Conservation (phyloP, 92 coral and sea anemone species). For the Palythoa grandis region DNA sequence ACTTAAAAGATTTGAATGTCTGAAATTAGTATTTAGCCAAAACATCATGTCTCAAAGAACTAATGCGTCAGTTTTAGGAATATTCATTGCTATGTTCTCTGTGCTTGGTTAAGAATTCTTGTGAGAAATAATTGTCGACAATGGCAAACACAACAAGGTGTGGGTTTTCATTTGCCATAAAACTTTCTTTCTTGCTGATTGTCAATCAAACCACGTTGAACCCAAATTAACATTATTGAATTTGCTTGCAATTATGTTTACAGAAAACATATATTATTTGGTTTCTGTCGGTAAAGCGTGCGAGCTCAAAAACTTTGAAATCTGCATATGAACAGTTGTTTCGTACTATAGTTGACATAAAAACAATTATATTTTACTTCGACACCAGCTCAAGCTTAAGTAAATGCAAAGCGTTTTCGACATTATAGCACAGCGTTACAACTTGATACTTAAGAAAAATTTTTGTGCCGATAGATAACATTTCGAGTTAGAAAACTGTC, state of each 20-base stretch:
- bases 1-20: neutral
- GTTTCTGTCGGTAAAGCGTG: conserved; percentile 42
- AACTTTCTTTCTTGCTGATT: conserved; percentile 1
- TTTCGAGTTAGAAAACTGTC: neutral
- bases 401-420: conserved; percentile 2
- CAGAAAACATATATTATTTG: conserved; percentile 29
- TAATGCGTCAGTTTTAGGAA: neutral
- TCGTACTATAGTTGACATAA: conserved; percentile 4
- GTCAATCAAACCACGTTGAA: conserved; percentile 20
- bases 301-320: conserved; percentile 11
- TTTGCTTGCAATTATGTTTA: conserved; percentile 17
- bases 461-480: neutral
- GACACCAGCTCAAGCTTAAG: neutral
- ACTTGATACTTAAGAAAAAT: neutral
- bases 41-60: neutral
- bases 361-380: conserved; percentile 4
- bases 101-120: neutral
- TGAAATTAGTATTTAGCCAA: neutral
- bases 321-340: conserved; percentile 29
- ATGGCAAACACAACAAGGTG: conserved; percentile 9
- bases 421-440: neutral
- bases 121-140: neutral
- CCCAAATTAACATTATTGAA: conserved; percentile 31
- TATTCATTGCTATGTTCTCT: too few relatives aligned
- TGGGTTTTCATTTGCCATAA: neutral